phyloP scores from a whole-genome alignment of 2,113 vertebrate species.

The Crypturellus undulatus region DNA sequence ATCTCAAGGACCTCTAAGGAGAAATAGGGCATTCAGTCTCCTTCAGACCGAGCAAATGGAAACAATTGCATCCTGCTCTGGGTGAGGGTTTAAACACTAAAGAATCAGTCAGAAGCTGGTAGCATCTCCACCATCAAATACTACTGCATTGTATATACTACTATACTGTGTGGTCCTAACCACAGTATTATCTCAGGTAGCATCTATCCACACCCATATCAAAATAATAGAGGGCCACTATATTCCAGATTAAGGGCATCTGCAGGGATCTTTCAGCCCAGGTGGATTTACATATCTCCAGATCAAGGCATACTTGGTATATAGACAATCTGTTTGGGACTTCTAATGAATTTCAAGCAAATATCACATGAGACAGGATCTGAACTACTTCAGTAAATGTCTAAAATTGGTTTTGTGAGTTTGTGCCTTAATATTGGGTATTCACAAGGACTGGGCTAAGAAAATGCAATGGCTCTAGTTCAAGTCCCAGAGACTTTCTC shows the following conservation, averaged over 20 bases:
- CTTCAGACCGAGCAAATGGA: neutral
- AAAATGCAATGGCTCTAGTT: neutral
- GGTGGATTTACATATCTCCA: neutral
- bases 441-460: neutral
- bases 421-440: neutral
- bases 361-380: neutral
- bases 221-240: accelerated
- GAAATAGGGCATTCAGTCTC: neutral
- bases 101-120: neutral
- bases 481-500: neutral
- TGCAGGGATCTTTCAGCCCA: neutral
- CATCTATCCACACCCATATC: neutral
- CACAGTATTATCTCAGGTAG: neutral
- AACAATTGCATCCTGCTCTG: accelerated
- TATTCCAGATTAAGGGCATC: neutral
- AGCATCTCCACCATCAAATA: accelerated
- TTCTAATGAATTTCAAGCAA: neutral
- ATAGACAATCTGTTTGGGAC: neutral
- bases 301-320: neutral
- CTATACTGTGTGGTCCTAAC: neutral
- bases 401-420: neutral
- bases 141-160: accelerated
- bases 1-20: neutral
- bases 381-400: neutral
- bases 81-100: neutral